A percentile compares a stretch with the other conserved stretches of the same genome.
phyloP scores from a whole-genome alignment of 2,888 invertebrate species.

The Ceriagrion tenellum region DNA sequence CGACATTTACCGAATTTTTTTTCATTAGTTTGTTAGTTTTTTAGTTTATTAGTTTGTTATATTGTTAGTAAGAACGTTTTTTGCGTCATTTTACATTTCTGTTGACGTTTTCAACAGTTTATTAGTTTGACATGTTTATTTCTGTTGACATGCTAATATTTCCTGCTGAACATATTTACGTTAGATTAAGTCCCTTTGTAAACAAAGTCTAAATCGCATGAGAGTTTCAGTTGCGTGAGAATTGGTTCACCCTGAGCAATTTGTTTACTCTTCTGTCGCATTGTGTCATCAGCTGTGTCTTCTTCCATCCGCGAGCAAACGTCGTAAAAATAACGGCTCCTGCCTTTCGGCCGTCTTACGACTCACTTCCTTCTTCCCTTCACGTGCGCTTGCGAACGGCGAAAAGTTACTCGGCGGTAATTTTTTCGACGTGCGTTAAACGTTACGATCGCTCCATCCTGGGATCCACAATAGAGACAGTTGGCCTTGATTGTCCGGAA shows the following conservation, averaged over 20 bases:
- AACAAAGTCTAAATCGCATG: not conserved
- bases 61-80: too few relatives aligned
- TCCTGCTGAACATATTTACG: not conserved
- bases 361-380: not conserved
- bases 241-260: not conserved
- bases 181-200: not conserved
- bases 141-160: too few relatives aligned
- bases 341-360: constrained; percentile 1
- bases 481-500: not conserved
- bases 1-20: too few relatives aligned
- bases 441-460: not conserved
- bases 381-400: not conserved
- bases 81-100: too few relatives aligned
- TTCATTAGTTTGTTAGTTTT: too few relatives aligned
- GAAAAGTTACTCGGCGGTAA: not conserved
- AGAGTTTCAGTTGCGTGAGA: constrained; percentile 36
- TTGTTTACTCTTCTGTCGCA: not conserved
- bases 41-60: too few relatives aligned
- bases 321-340: constrained; percentile 8
- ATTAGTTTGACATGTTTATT: too few relatives aligned
- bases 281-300: constrained; percentile 11
- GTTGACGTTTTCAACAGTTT: too few relatives aligned
- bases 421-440: not conserved
- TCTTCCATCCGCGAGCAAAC: constrained; percentile 8
- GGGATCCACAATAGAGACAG: not conserved